phyloP scores from a whole-genome alignment of 2,113 vertebrate species.

The Oreochromis aureus region DNA sequence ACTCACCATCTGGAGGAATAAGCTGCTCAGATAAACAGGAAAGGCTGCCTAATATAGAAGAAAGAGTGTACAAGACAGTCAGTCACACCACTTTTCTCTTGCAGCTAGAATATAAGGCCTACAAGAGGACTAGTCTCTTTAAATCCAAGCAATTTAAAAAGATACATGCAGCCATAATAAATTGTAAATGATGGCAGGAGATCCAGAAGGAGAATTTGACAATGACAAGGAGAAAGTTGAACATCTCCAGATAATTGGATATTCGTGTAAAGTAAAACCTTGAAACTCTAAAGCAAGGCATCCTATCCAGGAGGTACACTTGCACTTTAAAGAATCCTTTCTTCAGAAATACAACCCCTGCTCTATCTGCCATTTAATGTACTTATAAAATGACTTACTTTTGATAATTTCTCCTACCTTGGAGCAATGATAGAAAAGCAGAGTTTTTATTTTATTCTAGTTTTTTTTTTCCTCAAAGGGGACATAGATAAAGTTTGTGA shows the following conservation, averaged over 20 bases:
- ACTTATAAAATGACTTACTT: neutral
- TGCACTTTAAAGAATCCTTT: neutral
- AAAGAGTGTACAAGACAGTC: neutral
- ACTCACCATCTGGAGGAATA: conserved; percentile 13
- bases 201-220: neutral
- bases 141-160: neutral
- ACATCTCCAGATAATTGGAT: neutral
- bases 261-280: conserved; percentile 2
- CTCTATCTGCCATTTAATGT: neutral
- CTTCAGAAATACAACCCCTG: neutral
- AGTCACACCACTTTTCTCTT: neutral
- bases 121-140: neutral
- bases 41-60: neutral
- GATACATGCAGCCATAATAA: neutral
- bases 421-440: neutral
- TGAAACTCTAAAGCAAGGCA: neutral
- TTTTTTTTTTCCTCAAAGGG: neutral
- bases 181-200: neutral
- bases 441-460: neutral
- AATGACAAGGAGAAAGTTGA: neutral
- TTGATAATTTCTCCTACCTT: conserved; percentile 17
- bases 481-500: neutral
- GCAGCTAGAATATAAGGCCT: neutral
- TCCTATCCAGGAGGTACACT: neutral
- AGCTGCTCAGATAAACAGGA: neutral